Conservation (phyloP, 92 coral and sea anemone species). For the Anthopleura xanthogrammica region DNA sequence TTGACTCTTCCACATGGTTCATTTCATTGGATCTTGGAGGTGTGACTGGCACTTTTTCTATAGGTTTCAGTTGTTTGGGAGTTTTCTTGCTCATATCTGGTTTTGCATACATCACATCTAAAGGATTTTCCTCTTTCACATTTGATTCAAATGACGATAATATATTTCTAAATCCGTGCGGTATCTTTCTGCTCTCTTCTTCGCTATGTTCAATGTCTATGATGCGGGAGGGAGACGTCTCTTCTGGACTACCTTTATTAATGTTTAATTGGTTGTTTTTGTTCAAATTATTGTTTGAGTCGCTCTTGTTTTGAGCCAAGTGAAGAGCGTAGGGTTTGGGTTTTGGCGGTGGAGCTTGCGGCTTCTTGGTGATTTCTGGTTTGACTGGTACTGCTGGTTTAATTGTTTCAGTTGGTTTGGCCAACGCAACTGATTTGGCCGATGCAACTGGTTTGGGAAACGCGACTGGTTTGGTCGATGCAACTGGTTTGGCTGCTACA, state of each 20-base stretch:
- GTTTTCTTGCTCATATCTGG: conserved; percentile 56
- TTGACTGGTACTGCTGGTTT: conserved; percentile 13
- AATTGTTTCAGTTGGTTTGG: conserved; percentile 12
- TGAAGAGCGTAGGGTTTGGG: conserved; percentile 32
- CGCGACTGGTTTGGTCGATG: conserved; percentile 18
- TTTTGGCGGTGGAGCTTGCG: conserved; percentile 35
- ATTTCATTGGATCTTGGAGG: conserved; percentile 23
- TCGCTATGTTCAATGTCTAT: conserved; percentile 12
- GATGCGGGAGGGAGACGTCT: not conserved
- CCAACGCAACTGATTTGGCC: conserved; percentile 17
- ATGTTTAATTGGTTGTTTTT: not conserved
- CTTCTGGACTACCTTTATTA: not conserved
- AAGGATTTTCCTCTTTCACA: conserved; percentile 15
- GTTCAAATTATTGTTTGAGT: conserved; percentile 30
- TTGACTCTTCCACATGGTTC: not conserved
- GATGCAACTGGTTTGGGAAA: conserved; percentile 26
- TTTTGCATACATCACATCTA: conserved; percentile 39
- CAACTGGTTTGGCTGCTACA: conserved; percentile 13
- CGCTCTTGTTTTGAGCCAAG: not conserved
- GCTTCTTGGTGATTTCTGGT: conserved; percentile 22
- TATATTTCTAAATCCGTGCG: conserved; percentile 39
- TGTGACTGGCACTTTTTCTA: conserved; percentile 12
- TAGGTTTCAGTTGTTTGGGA: not conserved
- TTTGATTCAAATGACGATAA: conserved; percentile 41
- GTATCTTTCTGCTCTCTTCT: conserved; percentile 9